Evolutionary conservation across 2,797 vertebrate species (phyloP), one percentile per base, ranked within the genome.

Genomic region (Pseudochromis fuscus): DNA sequence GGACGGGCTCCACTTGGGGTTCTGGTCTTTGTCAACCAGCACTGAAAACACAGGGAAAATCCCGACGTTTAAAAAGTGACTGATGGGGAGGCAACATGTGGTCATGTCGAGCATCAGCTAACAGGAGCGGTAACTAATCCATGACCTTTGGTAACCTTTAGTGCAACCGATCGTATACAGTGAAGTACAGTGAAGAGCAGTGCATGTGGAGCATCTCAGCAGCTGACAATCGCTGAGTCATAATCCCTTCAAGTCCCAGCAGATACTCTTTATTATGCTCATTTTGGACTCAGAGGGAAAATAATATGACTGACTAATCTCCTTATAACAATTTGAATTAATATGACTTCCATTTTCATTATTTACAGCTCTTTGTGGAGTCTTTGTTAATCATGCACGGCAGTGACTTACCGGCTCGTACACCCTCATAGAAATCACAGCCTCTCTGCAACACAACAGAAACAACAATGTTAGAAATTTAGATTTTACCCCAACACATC

Each of bases 1-100:
- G 3, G 93, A 77, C 5, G 96, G 96, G 33, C 90, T 96, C 96
- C 96, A 97, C 66, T 84, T 93, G 21, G 96, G 95, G 49, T 62
- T 93, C 7, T 95, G 95, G 90, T 92, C 91, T 30, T 76, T 91
- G 79, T 93, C 91, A 0, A 92, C 72, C 66, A 93, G 78, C 64
- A 92, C 92, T 93, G 72, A 2, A 66, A 7, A 63, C 46, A 38
- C 24, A 30, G 18, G 77, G 24, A 28, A 30, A 33, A n/a, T 3
- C 0, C 1, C 1, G 13, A 35, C 31, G 23, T 0, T 5, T 2
- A 58, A 7, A 7, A 45, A 4, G 8, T 2, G 10, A 42, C 40
- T 9, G 40, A 42, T 8, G 10, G 40, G 40, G 6, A 21, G 21
- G 4, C 38, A 44, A 15, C 4, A 16, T 30, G 28, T 53, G 25